These are phyloP conservation scores for Nesometra sesokonis DNA, from an alignment of 35 echinoderm and acorn worm species.

Conservation along the genomic window DNA sequence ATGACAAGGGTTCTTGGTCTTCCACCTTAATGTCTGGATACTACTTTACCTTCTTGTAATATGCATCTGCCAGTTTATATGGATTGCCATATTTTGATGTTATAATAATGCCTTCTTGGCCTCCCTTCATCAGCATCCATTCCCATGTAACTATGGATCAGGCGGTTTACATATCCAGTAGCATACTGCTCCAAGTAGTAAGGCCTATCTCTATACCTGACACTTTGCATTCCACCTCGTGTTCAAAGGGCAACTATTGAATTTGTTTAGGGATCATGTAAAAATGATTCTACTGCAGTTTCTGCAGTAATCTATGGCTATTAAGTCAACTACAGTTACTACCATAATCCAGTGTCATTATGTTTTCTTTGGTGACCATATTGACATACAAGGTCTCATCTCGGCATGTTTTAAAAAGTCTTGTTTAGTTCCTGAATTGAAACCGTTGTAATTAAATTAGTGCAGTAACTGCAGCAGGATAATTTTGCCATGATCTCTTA, in stretches of 20 bases:
- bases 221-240: background rate
- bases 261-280: no score
- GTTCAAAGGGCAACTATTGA: background rate
- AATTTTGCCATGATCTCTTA: no score
- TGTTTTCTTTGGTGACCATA: no score
- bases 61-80: background rate
- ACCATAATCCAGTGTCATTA: no score
- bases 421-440: no score
- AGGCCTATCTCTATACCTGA: background rate
- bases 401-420: no score
- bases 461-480: no score
- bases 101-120: background rate
- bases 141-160: background rate
- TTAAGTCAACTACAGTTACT: no score
- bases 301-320: no score
- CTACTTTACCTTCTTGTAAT: background rate
- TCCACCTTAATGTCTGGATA: background rate
- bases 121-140: background rate
- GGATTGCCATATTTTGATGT: background rate
- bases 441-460: no score
- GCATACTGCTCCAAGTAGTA: slow-evolving; percentile 6
- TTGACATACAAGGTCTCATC: no score
- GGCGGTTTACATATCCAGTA: background rate
- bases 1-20: background rate
- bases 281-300: no score